Base-by-base conservation (phyloP, 2,888 invertebrate species). In the Anaspis maculata region DNA sequence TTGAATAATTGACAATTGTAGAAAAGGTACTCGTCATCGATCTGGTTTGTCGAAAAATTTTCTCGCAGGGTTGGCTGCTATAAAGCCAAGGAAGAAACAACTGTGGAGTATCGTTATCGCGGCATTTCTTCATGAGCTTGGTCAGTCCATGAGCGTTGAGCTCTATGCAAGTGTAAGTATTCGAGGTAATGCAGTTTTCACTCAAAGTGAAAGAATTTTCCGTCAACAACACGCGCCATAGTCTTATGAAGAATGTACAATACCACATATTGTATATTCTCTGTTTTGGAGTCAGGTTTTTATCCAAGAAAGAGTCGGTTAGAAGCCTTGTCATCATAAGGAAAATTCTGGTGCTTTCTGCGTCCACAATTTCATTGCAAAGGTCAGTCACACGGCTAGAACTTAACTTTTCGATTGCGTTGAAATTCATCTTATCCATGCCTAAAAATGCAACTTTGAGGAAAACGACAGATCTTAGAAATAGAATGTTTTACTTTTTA, bases 1-100 rank as follows among this genome's bases (percentile, higher is more conserved):
- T 24, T 14, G 24, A 24, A 24, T 34, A 42, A 27, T 42, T 44
- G 2, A 39, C 36, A 3, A 32, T 12, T 3, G 39, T 44, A 2
- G 38, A 37, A n/a, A 34, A 30, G 7, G 42, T 41, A 3, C 28
- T 29, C 3, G 45, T 38, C 38, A 42, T 36, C 2, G 41, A 38
- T 10, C 42, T 30, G 6, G 36, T 24, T 10, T 24, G 24, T 11
- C 24, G 6, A 10, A 24, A 24, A 10, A 24, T 10, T 32, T 26
- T 32, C 15, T 45, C 42, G 26, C 39, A 41, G 11, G 33, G 31
- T 22, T 43, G 44, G 11, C 37, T 34, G 11, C 34, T 28, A 15
- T 25, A 32, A 3, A 39, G 30, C 30, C 35, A 41, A 3, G 38
- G 35, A 25, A 32, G 13, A 25, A 30, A 42, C 21, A 25, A 23